Base-by-base conservation (phyloP, 2,888 invertebrate genomes). In the Oscheius sp. region DNA sequence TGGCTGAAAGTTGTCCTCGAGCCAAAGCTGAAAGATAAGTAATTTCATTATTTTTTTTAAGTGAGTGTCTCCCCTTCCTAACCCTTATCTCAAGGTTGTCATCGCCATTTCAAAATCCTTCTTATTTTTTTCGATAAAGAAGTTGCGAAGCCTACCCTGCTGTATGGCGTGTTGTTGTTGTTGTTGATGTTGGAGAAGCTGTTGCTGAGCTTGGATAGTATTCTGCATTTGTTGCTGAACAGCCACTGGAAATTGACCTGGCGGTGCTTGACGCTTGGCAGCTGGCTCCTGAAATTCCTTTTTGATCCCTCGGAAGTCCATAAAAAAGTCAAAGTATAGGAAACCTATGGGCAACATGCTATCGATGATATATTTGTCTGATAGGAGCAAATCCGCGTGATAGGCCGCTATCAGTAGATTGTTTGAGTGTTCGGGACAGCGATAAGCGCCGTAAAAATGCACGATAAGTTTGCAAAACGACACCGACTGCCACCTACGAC, bases 361-460 rank as follows among this genome's bases (percentile, higher is more conserved):
- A 45, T 61, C 45, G 27, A 20, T 39, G 61, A 42, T 61, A 55
- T 55, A 61, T 61, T 61, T 61, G 61, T 39, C 45, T 45, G 61
- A 61, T 61, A 61, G 61, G 3, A 20, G 27, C 27, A 61, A 61
- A 61, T 61, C 42, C 61, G 39, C 61, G 61, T 61, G 61, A 61
- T 61, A 61, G 23, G 34, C n/a, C 29, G 42, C 45, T 61, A 61
- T 61, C 61, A 61, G 61, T 61, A 61, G 61, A 61, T 61, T 61
- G 61, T 61, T 61, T 61, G 61, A 61, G 61, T 61, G 61, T 61
- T 61, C 61, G 61, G 27, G 27, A 23, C 61, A 27, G 23, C 45
- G 61, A 61, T 61, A 61, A 61, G 61, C 42, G 42, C 61, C 61
- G 61, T 61, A 61, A 61, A 61, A 61, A 61, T 61, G 61, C 61